These are phyloP conservation scores for Catostylus mosaicus DNA, from an alignment of 30 jellyfish, hydroid and myxozoan genomes.

Conservation along the genomic window DNA sequence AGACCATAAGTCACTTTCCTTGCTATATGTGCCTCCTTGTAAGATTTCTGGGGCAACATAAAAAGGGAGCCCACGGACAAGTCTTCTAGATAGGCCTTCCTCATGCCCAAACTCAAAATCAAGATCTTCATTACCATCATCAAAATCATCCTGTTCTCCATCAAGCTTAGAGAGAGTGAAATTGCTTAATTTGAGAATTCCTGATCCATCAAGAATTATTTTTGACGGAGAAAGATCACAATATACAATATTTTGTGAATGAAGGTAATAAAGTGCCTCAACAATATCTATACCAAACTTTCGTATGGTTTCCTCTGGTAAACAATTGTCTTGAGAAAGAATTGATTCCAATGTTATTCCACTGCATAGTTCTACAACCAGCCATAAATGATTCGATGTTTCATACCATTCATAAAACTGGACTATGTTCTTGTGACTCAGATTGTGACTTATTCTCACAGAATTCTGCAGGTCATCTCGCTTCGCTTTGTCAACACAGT, in stretches of 20 bases:
- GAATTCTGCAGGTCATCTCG: slow-evolving; percentile 80
- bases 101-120: slow-evolving; percentile 42
- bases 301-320: slow-evolving; percentile 80
- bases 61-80: slow-evolving; percentile 49
- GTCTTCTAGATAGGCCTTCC: slow-evolving; percentile 40
- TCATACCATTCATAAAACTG: slow-evolving; percentile 94
- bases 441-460: slow-evolving; percentile 82
- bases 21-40: slow-evolving; percentile 61
- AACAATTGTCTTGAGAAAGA: slow-evolving; percentile 53
- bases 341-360: slow-evolving; percentile 74
- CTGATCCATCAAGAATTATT: slow-evolving; percentile 78
- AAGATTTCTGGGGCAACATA: slow-evolving; percentile 86
- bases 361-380: slow-evolving; percentile 91
- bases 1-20: slow-evolving; percentile 86
- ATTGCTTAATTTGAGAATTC: slow-evolving; percentile 72
- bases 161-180: slow-evolving; percentile 73
- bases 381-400: slow-evolving; percentile 91
- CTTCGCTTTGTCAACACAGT: slow-evolving; percentile 82
- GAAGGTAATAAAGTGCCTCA: slow-evolving; percentile 77
- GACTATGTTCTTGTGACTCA: slow-evolving; percentile 75
- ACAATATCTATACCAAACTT: slow-evolving; percentile 75
- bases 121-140: slow-evolving; percentile 47
- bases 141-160: slow-evolving; percentile 63
- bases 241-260: slow-evolving; percentile 72
- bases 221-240: slow-evolving; percentile 84